Base-by-base conservation (phyloP, 2,888 invertebrate genomes). In the Diadegma fenestrale region DNA sequence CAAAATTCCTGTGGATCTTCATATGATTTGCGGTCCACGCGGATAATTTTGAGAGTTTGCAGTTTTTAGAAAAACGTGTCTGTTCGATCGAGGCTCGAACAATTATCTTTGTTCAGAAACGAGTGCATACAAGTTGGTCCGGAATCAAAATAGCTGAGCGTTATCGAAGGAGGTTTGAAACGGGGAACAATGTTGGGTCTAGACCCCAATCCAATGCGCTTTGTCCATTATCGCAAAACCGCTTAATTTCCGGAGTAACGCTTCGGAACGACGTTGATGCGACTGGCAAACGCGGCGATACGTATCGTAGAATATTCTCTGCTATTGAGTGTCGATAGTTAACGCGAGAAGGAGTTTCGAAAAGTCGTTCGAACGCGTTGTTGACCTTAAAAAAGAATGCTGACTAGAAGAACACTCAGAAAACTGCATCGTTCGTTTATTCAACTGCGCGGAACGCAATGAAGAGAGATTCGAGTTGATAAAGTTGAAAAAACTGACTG, bases 181-280 rank as follows among this genome's bases (percentile, higher is more conserved):
- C 14, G 58, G 26, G 69, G 26, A 43, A 58, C 72, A 43, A 61
- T 73, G 43, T 66, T 43, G 72, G 66, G 45, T 43, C 72, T 78
- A 54, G 69, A n/a, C 71, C 66, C 77, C 80, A 80, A 64, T 33
- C 45, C 80, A 71, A 80, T 77, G 75, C 82, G 75, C 82, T 84
- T 86, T 84, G 76, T 83, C 81, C 84, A 83, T 87, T 86, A 87
- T 81, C 87, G 69, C 78, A 68, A 83, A 87, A 87, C 71, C 71
- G 71, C 51, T 71, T 71, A 71, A 71, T 86, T 87, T 87, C 87
- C 87, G 85, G 80, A 37, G 58, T 61, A 54, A 64, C 58, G 48
- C 22, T 69, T 61, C 48, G 45, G 30, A 68, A 45, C 58, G 12
- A 37, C 45, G 54, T 54, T 68, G 37, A 81, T 69, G 66, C 41